These are phyloP conservation scores for Diabrotica undecimpunctata DNA, from an alignment of 1,140 invertebrate species.

Conservation along the genomic window DNA sequence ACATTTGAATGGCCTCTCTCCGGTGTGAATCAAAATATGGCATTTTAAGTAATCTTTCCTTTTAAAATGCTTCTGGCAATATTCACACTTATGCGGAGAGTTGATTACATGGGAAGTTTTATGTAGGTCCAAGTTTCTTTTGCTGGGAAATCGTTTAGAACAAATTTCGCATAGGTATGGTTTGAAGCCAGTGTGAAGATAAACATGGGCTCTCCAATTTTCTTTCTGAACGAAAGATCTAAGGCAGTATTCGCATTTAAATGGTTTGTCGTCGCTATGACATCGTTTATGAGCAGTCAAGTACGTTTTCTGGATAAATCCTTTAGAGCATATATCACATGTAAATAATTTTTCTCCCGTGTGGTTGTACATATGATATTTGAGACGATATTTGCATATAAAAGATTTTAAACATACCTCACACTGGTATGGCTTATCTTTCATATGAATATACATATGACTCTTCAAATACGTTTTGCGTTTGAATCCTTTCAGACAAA, in stretches of 20 bases:
- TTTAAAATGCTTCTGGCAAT: conserved; percentile 1
- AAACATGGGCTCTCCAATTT: conserved; percentile 47
- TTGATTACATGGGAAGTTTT: not conserved
- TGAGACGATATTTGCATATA: not conserved
- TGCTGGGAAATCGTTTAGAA: not conserved
- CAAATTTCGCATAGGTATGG: conserved; percentile 52
- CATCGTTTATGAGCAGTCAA: conserved; percentile 69
- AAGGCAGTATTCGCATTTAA: conserved; percentile 68
- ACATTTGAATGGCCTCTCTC: not conserved
- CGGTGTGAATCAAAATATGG: not conserved
- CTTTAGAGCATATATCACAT: not conserved
- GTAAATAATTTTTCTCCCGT: not conserved
- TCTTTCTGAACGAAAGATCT: conserved; percentile 64
- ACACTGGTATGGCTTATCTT: not conserved
- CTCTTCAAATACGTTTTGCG: not conserved
- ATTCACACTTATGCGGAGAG: not conserved
- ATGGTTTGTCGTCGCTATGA: conserved; percentile 72
- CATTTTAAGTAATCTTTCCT: not conserved
- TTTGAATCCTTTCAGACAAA: not conserved
- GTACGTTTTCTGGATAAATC: conserved; percentile 65
- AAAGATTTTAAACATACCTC: not conserved
- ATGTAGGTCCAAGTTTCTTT: not conserved
- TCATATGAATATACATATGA: not conserved
- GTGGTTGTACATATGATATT: not conserved
- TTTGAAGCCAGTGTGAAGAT: conserved; percentile 68